phyloP scores from a whole-genome alignment of 1,140 invertebrate species.

The Colletes gigas region DNA sequence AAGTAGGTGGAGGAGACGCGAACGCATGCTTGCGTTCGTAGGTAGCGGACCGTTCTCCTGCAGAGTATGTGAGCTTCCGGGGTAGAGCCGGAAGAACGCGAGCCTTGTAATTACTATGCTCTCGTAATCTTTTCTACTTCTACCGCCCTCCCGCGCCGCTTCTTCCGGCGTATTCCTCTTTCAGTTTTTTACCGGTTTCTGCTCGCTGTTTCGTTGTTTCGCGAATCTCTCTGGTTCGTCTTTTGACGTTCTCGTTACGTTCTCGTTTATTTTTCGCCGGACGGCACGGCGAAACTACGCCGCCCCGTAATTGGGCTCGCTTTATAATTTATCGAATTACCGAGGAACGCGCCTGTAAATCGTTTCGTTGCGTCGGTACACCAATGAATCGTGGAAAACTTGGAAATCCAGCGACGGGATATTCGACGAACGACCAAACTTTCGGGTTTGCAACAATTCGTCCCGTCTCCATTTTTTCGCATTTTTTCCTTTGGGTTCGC shows the following conservation, averaged over 20 bases:
- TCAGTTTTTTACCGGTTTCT: constrained; percentile 24
- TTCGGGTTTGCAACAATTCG: background rate
- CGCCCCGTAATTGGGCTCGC: background rate
- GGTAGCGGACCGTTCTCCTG: constrained; percentile 24
- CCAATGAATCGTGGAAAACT: no score
- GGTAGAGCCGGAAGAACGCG: constrained; percentile 55
- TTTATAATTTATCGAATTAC: background rate
- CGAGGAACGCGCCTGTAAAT: background rate
- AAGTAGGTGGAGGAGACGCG: constrained; percentile 29
- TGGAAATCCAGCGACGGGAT: no score
- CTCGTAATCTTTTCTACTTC: constrained; percentile 51
- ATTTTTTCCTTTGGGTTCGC: background rate
- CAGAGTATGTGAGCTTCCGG: constrained; percentile 49
- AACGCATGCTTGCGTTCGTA: constrained; percentile 38
- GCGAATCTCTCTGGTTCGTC: constrained; percentile 20
- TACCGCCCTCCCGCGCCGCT: background rate
- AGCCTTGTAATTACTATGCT: constrained; percentile 66
- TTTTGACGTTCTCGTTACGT: background rate
- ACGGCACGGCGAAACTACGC: background rate
- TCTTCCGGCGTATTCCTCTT: constrained; percentile 40
- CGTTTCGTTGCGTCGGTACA: background rate
- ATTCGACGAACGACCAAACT: background rate
- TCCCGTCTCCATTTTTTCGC: no score
- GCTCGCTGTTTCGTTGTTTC: constrained; percentile 26
- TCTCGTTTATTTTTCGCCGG: background rate